These are phyloP conservation scores for Aviceda subcristata DNA, from an alignment of 2,113 vertebrate species.

Conservation along the genomic window DNA sequence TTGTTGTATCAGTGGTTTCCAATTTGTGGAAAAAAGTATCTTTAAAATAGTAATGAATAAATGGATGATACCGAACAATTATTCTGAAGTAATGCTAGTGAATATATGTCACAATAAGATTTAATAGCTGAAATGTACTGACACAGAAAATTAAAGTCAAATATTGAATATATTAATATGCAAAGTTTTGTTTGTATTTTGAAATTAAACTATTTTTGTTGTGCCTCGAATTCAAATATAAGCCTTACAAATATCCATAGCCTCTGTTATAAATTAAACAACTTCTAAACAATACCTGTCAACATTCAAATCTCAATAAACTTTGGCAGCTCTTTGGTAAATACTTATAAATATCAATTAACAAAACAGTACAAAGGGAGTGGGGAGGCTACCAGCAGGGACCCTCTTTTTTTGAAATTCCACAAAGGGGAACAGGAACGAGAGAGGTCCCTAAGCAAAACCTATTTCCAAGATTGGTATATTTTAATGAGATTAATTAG, in stretches of 20 bases:
- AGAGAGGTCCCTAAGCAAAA: constrained; percentile 36
- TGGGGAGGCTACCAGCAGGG: background rate
- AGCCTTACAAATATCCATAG: constrained; percentile 49
- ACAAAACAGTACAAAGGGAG: constrained; percentile 12
- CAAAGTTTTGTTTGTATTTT: background rate
- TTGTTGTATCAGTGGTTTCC: background rate
- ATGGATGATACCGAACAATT: background rate
- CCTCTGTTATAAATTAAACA: constrained; percentile 48
- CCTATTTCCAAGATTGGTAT: background rate
- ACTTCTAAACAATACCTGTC: constrained; percentile 49
- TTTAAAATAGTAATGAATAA: background rate
- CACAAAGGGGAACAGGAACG: background rate
- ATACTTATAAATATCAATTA: constrained; percentile 52
- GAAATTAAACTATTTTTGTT: constrained; percentile 23
- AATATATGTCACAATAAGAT: background rate
- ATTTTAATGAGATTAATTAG: constrained; percentile 21
- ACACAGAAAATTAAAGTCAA: constrained; percentile 17
- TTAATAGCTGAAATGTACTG: constrained; percentile 51
- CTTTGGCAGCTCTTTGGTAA: constrained; percentile 75
- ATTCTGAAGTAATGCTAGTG: background rate
- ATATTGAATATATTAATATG: constrained; percentile 25
- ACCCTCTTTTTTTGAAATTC: background rate
- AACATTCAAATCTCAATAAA: constrained; percentile 57
- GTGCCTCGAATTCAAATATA: constrained; percentile 46
- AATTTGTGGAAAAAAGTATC: background rate